These are phyloP conservation scores for Oxygymnocypris stewartii DNA, from an alignment of 2,113 vertebrate species.

Conservation along the genomic window DNA sequence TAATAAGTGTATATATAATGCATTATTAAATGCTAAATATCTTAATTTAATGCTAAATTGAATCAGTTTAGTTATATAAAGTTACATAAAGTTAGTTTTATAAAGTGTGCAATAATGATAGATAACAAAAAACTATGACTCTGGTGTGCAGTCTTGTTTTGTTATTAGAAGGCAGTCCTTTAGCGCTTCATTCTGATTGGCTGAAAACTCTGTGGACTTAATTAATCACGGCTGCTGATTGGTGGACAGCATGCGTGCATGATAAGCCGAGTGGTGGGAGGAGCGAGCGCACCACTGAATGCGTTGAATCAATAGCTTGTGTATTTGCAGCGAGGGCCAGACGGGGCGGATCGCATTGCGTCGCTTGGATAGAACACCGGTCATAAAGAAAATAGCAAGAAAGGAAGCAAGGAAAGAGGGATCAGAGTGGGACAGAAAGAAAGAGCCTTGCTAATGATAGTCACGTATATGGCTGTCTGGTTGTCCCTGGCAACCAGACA, in stretches of 20 bases:
- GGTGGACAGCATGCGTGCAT: neutral
- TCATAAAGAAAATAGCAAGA: slow-evolving; percentile 67
- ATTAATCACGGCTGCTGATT: slow-evolving; percentile 34
- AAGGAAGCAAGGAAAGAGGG: slow-evolving; percentile 54
- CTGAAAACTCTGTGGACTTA: neutral
- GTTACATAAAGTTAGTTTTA: neutral
- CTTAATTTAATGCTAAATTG: neutral
- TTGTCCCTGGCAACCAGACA: slow-evolving; percentile 96
- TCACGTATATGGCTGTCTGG: slow-evolving; percentile 97
- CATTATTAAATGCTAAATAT: neutral
- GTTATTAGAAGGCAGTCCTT: neutral
- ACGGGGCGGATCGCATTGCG: slow-evolving; percentile 58
- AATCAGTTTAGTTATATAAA: neutral
- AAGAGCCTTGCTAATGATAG: slow-evolving; percentile 91
- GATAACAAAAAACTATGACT: neutral
- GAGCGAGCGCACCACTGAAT: slow-evolving; percentile 65
- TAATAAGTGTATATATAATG: neutral
- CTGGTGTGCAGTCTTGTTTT: neutral
- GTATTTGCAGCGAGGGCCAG: slow-evolving; percentile 71
- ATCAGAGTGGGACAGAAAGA: slow-evolving; percentile 71
- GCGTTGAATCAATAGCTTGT: slow-evolving; percentile 68
- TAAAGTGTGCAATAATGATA: neutral
- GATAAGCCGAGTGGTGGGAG: neutral
- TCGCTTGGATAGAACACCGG: neutral
- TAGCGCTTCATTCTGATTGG: slow-evolving; percentile 21